A percentile compares a stretch with the other conserved stretches of the same genome.
Conservation (phyloP, 2,797 vertebrate species). For the Oreortyx pictus region DNA sequence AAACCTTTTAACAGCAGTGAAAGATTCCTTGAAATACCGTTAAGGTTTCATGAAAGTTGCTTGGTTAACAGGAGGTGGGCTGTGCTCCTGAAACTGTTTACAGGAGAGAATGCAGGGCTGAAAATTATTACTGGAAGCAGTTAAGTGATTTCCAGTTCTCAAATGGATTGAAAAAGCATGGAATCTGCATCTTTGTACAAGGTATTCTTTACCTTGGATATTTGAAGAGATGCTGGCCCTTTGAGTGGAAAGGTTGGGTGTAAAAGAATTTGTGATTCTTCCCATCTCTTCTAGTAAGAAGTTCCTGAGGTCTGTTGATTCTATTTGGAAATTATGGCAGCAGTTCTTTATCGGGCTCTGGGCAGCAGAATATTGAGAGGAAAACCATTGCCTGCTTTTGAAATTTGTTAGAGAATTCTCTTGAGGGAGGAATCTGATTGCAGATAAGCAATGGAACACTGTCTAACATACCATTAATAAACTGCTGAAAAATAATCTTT, state of each 20-base stretch:
- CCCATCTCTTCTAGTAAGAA: not conserved
- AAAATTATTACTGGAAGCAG: not conserved
- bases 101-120: not conserved
- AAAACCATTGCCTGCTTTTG: not conserved
- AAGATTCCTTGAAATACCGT: not conserved
- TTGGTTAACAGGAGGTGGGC: not conserved
- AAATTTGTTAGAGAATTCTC: not conserved
- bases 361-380: not conserved
- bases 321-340: not conserved
- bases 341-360: not conserved
- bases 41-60: not conserved
- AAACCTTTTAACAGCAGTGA: not conserved
- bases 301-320: not conserved
- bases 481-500: not conserved
- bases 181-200: not conserved
- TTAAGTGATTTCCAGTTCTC: not conserved
- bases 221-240: not conserved
- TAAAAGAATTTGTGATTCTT: not conserved
- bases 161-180: not conserved
- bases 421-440: not conserved
- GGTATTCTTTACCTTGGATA: not conserved
- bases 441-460: not conserved
- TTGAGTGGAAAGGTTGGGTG: not conserved
- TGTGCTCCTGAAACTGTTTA: not conserved
- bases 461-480: not conserved